These are phyloP conservation scores for Crocodylus rhombifer DNA, from an alignment of 2,797 vertebrate genomes.

Conservation along the genomic window DNA sequence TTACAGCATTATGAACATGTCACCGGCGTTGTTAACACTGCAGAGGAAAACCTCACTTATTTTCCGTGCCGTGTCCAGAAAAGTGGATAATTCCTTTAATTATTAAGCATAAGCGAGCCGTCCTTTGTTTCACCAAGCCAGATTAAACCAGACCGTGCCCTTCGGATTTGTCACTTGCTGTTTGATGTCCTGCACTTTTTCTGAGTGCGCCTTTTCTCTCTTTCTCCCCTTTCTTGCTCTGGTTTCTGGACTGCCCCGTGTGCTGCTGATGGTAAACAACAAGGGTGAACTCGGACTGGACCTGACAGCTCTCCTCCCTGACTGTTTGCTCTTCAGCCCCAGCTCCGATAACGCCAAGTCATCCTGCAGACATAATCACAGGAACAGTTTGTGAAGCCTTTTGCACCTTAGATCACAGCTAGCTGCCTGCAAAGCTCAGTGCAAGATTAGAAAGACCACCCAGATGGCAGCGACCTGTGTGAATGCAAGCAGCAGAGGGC, in stretches of 20 bases:
- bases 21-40: constrained; percentile 39
- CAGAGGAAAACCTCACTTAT: constrained; percentile 42
- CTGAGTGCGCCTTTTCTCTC: not conserved
- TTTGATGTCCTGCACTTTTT: not conserved
- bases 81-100: constrained; percentile 34
- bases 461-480: not conserved
- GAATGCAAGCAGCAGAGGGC: not conserved
- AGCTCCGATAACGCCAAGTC: not conserved
- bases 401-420: not conserved
- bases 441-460: not conserved
- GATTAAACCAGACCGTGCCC: not conserved
- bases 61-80: constrained; percentile 3
- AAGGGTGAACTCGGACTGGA: accelerated
- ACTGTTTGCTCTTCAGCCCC: accelerated
- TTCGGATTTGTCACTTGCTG: accelerated
- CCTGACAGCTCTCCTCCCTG: not conserved
- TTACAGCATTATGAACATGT: constrained; percentile 73
- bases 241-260: not conserved
- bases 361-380: accelerated
- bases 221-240: not conserved
- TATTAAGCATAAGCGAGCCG: constrained; percentile 31
- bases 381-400: not conserved
- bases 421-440: not conserved
- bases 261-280: not conserved
- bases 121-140: constrained; percentile 27